Evolutionary conservation across 2,888 invertebrate species (phyloP), one percentile per base, ranked within the genome.

Genomic region (Charanyca ferruginea): DNA sequence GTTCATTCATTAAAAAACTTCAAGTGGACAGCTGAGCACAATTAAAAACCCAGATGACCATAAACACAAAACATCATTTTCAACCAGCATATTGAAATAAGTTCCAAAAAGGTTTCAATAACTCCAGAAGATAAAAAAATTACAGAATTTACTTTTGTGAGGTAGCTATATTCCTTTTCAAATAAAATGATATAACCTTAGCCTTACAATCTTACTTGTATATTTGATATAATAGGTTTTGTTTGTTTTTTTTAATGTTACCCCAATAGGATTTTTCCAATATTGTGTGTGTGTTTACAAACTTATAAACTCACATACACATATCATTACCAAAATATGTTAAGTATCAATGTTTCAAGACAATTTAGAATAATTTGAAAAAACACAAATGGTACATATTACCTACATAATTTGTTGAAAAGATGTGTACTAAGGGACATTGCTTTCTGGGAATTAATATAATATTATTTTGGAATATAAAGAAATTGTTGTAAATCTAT

Each of bases 41-140:
- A 41, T 28, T 18, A 9, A 45, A 57, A 47, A 32, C 0, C 1
- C 7, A 44, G 7, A 23, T 48, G 9, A 62, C 48, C 11, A 49
- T 62, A 71, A 66, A 63, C 20, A 61, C 2, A 18, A 35, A 54
- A 35, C 2, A 25, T 11, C 16, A 13, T 9, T 1, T n/a, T 32
- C 25, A 65, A 28, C 9, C 20, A 62, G 7, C 13, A 9, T 7
- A 32, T 13, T 11, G 32, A 7, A n/a, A 20, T 41, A 41, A n/a
- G n/a, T n/a, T n/a, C 13, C 5, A 71, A 62, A 71, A 41, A 62
- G 32, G n/a, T 61, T 71, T 9, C 13, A 38, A 9, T 18, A 20
- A 35, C 2, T 32, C 1, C 16, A 44, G 32, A 23, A 13, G 4
- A 13, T 22, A 13, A 18, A 38, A 38, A 38, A 32, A 7, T 11